phyloP scores from a whole-genome alignment of 2,113 vertebrate species.

The Pycnonotus jocosus region DNA sequence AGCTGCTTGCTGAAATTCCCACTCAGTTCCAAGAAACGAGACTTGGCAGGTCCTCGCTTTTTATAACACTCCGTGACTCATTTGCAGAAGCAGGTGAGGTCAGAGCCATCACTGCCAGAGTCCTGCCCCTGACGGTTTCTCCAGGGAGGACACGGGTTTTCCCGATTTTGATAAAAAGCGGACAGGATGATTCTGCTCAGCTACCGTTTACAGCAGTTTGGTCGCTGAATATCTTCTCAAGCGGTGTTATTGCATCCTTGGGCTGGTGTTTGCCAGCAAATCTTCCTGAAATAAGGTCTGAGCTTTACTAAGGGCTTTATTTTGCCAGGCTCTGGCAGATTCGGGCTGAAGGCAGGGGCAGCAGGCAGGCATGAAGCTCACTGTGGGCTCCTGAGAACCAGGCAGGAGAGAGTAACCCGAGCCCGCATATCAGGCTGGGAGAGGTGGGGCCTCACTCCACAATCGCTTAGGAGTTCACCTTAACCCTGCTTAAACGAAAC shows the following conservation, averaged over 20 bases:
- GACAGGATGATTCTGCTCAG: not conserved
- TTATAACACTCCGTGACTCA: slow-evolving; percentile 25
- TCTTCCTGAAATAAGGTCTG: not conserved
- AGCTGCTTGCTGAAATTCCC: slow-evolving; percentile 16
- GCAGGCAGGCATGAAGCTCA: not conserved
- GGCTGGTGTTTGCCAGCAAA: not conserved
- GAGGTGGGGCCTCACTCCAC: not conserved
- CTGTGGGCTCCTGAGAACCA: not conserved
- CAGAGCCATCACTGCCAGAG: not conserved
- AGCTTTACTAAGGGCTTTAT: not conserved
- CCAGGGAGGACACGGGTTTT: not conserved
- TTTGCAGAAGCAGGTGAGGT: slow-evolving; percentile 22
- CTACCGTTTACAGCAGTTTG: not conserved
- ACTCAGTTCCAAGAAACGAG: slow-evolving; percentile 1
- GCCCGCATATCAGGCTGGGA: not conserved
- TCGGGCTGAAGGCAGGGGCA: not conserved
- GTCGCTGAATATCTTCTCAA: not conserved
- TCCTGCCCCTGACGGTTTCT: not conserved
- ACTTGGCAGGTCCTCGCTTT: slow-evolving; percentile 16
- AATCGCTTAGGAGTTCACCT: not conserved
- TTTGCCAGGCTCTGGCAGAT: not conserved
- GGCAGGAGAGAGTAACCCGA: not conserved
- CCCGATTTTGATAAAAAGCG: not conserved
- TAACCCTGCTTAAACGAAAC: not conserved
- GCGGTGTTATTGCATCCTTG: not conserved